Percentiles rank a stretch among this genome's conserved stretches.
Evolutionary conservation across 1,140 invertebrate species (phyloP).

Genomic region (Drosophila prosaltans): DNA sequence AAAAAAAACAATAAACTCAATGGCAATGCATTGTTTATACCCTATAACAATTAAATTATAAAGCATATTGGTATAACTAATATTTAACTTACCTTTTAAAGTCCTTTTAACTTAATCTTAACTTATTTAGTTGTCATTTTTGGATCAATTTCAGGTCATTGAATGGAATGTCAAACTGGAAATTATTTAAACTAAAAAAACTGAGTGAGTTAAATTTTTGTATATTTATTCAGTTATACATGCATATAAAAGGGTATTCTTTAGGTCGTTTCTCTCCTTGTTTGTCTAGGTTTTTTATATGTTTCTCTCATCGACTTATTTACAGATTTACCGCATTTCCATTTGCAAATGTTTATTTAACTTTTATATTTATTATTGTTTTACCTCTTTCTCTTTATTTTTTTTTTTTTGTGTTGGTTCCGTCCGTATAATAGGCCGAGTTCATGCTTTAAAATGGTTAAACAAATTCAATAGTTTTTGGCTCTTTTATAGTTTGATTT

Average conservation of each 20-base stretch:
- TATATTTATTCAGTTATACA: too few species aligned
- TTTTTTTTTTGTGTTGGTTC: background rate
- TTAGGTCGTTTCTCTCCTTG: too few species aligned
- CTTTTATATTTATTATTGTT: slow-evolving; percentile 40
- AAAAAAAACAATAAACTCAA: slow-evolving; percentile 13
- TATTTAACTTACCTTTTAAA: too few species aligned
- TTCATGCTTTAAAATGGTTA: slow-evolving; percentile 51
- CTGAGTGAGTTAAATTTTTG: too few species aligned
- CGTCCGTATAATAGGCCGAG: background rate
- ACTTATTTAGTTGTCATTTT: too few species aligned
- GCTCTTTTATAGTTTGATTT: slow-evolving; percentile 13
- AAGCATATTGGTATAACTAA: too few species aligned
- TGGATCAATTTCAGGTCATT: too few species aligned
- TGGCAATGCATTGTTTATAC: slow-evolving; percentile 6
- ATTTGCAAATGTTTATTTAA: slow-evolving; percentile 52
- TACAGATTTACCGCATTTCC: slow-evolving; percentile 50
- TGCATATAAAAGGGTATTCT: too few species aligned
- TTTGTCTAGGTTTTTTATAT: slow-evolving; percentile 15
- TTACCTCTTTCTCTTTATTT: slow-evolving; percentile 19
- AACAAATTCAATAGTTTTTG: slow-evolving; percentile 48
- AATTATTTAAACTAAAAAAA: too few species aligned
- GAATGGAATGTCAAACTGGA: too few species aligned
- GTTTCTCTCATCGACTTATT: slow-evolving; percentile 33
- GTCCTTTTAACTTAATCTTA: too few species aligned
- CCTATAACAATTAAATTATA: background rate